Percentiles rank a stretch among this genome's conserved stretches.
Conservation (phyloP, 2,797 vertebrate genomes). For the Sandelia bainsii region DNA sequence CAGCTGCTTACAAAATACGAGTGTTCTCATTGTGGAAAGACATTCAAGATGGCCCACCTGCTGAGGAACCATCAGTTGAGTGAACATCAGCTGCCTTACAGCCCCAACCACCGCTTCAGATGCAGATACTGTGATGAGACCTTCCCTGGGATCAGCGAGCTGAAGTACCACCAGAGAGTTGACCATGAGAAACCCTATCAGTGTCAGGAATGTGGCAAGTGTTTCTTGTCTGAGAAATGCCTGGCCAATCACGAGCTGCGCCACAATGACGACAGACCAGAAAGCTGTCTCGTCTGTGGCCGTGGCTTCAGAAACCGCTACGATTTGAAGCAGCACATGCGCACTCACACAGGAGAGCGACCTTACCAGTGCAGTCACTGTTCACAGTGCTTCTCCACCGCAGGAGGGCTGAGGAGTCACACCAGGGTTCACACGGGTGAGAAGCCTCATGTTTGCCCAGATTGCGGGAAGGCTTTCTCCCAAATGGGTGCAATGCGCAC, state of each 20-base stretch:
- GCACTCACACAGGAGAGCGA: constrained; percentile 82
- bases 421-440: constrained; percentile 82
- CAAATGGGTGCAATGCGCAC: constrained; percentile 83
- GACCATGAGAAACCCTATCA: constrained; percentile 83
- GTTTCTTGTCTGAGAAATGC: constrained; percentile 81
- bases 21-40: constrained; percentile 81
- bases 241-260: constrained; percentile 81
- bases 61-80: constrained; percentile 82
- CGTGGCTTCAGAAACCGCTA: constrained; percentile 81
- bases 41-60: constrained; percentile 82
- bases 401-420: constrained; percentile 81
- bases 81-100: constrained; percentile 83
- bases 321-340: constrained; percentile 83
- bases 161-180: constrained; percentile 81
- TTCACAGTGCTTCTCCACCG: constrained; percentile 81
- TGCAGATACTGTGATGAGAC: constrained; percentile 82
- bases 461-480: constrained; percentile 82
- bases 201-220: constrained; percentile 82
- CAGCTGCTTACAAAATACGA: constrained; percentile 80
- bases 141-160: constrained; percentile 81
- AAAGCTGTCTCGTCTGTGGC: constrained; percentile 79
- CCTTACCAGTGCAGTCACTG: constrained; percentile 83
- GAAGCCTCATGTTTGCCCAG: constrained; percentile 79
- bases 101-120: constrained; percentile 81
- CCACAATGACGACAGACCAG: constrained; percentile 78